These are phyloP conservation scores for Drosophila sechellia DNA, from an alignment of 1,140 invertebrate genomes.

Conservation along the genomic window DNA sequence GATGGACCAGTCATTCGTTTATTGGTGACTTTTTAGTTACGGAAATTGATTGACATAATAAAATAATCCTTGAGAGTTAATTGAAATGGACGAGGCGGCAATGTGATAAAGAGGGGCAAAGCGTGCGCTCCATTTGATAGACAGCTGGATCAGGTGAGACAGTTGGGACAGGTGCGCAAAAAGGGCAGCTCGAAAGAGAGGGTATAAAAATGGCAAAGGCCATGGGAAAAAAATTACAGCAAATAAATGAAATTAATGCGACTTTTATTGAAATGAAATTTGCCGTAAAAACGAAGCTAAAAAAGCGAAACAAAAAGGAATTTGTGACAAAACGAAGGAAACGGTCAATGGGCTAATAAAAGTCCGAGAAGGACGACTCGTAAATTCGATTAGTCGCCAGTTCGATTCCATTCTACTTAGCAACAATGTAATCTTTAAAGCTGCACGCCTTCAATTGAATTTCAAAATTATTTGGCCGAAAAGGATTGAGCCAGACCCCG, in stretches of 20 bases:
- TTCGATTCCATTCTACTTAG: slow-evolving; percentile 21
- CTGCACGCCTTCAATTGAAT: slow-evolving; percentile 47
- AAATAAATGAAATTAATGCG: slow-evolving; percentile 80
- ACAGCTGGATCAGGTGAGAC: slow-evolving; percentile 60
- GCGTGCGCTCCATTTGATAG: slow-evolving; percentile 14
- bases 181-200: slow-evolving; percentile 13
- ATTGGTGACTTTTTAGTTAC: slow-evolving; percentile 73
- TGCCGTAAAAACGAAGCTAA: slow-evolving; percentile 57
- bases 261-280: slow-evolving; percentile 81
- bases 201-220: slow-evolving; percentile 32
- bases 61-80: slow-evolving; percentile 82
- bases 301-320: slow-evolving; percentile 19
- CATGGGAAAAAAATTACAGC: slow-evolving; percentile 53
- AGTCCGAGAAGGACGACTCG: slow-evolving; percentile 14
- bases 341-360: slow-evolving; percentile 44
- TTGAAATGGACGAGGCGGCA: slow-evolving; percentile 70
- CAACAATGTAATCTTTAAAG: slow-evolving; percentile 55
- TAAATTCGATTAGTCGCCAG: slow-evolving; percentile 51
- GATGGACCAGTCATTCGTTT: slow-evolving; percentile 23
- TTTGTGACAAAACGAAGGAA: slow-evolving; percentile 8
- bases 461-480: slow-evolving; percentile 42
- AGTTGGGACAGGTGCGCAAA: slow-evolving; percentile 55
- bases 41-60: slow-evolving; percentile 83
- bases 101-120: neutral
- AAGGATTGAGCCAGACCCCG: slow-evolving; percentile 19